Evolutionary conservation across 2,888 invertebrate genomes (phyloP).

Genomic region (Acanthosepion esculentum): DNA sequence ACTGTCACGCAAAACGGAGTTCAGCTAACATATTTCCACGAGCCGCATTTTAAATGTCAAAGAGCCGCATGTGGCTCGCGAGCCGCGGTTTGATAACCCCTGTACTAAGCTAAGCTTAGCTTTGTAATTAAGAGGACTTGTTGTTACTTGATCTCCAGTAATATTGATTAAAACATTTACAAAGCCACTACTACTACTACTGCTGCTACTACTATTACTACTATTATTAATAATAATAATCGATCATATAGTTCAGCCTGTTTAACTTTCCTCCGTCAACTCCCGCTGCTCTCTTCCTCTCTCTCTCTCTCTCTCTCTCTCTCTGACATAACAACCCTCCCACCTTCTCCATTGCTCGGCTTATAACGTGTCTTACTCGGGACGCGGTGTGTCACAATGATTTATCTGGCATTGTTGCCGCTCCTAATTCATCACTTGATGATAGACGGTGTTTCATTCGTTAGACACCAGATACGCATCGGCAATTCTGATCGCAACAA

Average conservation of each 20-base stretch:
- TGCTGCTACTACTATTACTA: background rate
- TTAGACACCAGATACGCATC: background rate
- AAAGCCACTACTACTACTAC: background rate
- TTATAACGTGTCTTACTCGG: background rate
- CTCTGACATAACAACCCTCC: too few relatives aligned
- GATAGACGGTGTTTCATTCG: background rate
- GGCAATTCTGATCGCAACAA: background rate
- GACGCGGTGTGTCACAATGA: background rate
- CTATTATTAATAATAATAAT: background rate
- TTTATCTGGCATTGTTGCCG: background rate
- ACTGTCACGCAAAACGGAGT: too few relatives aligned
- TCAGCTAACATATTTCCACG: too few relatives aligned
- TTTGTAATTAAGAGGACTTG: too few relatives aligned
- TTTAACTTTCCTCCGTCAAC: background rate
- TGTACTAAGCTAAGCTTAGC: too few relatives aligned
- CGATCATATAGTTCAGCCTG: background rate
- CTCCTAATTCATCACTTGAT: slow-evolving; percentile 21
- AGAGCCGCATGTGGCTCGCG: too few relatives aligned
- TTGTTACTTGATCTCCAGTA: too few relatives aligned
- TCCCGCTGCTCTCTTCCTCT: too few relatives aligned
- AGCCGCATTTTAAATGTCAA: too few relatives aligned
- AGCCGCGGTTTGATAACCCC: too few relatives aligned
- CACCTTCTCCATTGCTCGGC: background rate
- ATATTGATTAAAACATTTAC: too few relatives aligned
- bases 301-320: too few relatives aligned